Evolutionary conservation across 2,888 invertebrate species (phyloP), one percentile per base, ranked within the genome.

Genomic region (Auanema sp.): DNA sequence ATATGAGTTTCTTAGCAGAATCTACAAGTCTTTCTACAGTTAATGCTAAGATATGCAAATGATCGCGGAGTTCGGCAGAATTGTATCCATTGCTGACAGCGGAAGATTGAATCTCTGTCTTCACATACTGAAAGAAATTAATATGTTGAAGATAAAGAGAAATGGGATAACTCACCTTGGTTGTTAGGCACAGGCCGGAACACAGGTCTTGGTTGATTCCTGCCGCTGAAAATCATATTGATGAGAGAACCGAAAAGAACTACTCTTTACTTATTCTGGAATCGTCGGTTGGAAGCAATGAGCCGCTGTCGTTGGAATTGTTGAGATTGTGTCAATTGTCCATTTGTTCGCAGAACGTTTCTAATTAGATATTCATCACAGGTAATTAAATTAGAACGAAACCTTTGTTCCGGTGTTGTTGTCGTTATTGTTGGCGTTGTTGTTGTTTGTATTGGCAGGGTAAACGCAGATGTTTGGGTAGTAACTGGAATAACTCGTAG

Each of bases 11-110:
- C 25, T 63, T 58, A 63, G 51, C 73, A 73, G 52, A 69, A 64
- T 58, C 65, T 67, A 42, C 73, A 73, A 12, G 69, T 73, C 55
- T 58, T 43, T 25, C 68, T 62, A 47, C 73, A 73, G 62, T 65
- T 67, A 11, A 60, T 42, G 14, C 61, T 56, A 42, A 73, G 49
- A 51, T 71, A 73, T 23, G 63, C 63, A 21, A 65, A 60, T 55
- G 70, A 67, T 14, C 62, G 64, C 10, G 67, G 72, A 4, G 68
- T 58, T 5, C 69, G 52, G 60, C 79, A 79, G 68, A 71, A 77
- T 23, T 60, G 66, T 5, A 66, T 51, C 79, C 79, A 79, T 10
- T 68, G 68, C 43, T 53, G 47, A 54, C 79, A 80, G 12, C 73
- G 59, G 14, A 62, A 63, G 41, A 65, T 69, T 10, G 71, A 63